Conservation (phyloP, 2,113 vertebrate genomes). For the Carlito syrichta region DNA sequence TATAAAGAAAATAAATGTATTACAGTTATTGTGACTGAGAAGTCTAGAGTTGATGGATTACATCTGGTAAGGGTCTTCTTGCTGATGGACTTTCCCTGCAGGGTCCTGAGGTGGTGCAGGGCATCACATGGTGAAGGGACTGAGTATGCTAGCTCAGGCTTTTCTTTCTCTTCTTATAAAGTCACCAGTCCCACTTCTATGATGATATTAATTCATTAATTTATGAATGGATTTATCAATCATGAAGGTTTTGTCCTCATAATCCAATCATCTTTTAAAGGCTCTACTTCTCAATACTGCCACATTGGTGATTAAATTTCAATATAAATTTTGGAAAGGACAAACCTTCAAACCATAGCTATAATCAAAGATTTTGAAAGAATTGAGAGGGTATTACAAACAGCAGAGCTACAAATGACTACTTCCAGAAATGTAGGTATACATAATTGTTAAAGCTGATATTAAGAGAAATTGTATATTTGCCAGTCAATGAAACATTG, state of each 20-base stretch:
- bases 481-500: neutral
- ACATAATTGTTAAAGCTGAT: neutral
- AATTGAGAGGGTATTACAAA: neutral
- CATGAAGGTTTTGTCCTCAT: neutral
- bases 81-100: neutral
- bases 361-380: neutral
- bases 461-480: neutral
- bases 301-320: neutral
- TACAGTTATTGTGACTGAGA: neutral
- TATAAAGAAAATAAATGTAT: neutral
- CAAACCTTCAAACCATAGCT: neutral
- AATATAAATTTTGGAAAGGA: neutral
- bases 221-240: neutral
- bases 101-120: neutral
- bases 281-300: neutral
- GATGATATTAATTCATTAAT: neutral
- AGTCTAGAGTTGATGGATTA: neutral
- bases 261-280: neutral
- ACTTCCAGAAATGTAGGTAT: neutral
- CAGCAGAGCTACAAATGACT: neutral
- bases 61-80: neutral
- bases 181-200: neutral
- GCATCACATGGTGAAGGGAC: neutral
- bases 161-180: neutral
- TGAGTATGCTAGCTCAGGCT: neutral